Evolutionary conservation across 2,797 vertebrate species (phyloP), one percentile per base, ranked within the genome.

Genomic region (Labeo calbasu): DNA sequence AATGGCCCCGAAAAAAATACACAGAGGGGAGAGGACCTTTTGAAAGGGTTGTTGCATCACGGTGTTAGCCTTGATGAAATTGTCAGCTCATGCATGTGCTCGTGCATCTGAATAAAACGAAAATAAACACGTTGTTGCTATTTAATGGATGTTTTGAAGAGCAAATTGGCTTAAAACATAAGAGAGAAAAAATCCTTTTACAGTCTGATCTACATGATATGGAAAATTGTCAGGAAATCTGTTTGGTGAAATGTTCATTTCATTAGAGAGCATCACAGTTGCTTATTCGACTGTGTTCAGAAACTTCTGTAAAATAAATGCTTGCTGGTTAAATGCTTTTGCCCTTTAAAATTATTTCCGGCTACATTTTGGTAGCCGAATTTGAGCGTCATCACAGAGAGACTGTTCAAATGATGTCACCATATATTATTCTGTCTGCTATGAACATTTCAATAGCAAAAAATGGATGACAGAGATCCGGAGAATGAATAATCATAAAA

Each of bases 101-200:
- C 61, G 21, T 57, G 55, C 55, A 55, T 63, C 76, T 86, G 63
- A 77, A 81, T 86, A 25, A 82, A 85, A 81, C 69, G 25, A 79
- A 81, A 84, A 76, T 76, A 73, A 86, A 72, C 50, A 78, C 36
- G 12, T 7, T 61, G 43, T 36, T 57, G 70, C 66, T 55, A 79
- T 86, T 84, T 79, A 83, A 83, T 15, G 61, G 59, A 79, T 79
- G 78, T 85, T 79, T 85, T 61, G 8, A 79, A 70, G 32, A 79
- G 84, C 61, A 65, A 65, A 63, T 61, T 76, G 66, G 36, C 73
- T 32, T 69, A 48, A 48, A 28, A 51, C 8, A 25, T 55, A 71
- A 77, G 71, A 80, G 36, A 19, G 21, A 40, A 48, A 36, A 77
- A 8, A 59, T 17, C 5, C 10, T 51, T 50, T 43, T 61, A 36